Percentiles rank a stretch among this genome's conserved stretches.
phyloP scores from a whole-genome alignment of 2,888 invertebrate species.

The Pachliopta kotzebuea region DNA sequence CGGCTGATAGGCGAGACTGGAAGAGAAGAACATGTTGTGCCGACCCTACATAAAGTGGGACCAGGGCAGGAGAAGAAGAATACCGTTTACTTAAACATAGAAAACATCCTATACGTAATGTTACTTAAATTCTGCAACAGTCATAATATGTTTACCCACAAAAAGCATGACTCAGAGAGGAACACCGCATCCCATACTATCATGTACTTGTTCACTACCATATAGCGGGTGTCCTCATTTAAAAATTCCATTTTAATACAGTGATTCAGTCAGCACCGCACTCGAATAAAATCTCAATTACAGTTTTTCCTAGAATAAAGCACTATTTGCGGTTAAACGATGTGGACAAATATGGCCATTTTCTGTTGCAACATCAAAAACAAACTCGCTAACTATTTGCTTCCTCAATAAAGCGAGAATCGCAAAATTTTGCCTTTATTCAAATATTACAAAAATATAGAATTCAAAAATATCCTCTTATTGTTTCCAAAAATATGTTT shows the following conservation, averaged over 20 bases:
- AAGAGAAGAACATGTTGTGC: no score
- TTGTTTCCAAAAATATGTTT: neutral
- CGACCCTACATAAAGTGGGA: no score
- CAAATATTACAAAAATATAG: neutral
- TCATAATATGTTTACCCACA: slow-evolving; percentile 17
- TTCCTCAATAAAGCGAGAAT: neutral
- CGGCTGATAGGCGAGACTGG: no score
- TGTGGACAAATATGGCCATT: slow-evolving; percentile 26
- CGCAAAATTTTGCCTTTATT: neutral
- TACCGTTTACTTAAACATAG: neutral
- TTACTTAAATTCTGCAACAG: slow-evolving; percentile 1
- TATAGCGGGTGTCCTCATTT: slow-evolving; percentile 45
- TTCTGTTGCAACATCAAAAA: slow-evolving; percentile 10
- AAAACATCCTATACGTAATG: neutral
- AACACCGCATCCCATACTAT: slow-evolving; percentile 31
- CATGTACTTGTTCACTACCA: slow-evolving; percentile 40
- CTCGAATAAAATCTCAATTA: slow-evolving; percentile 41
- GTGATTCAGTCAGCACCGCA: slow-evolving; percentile 55
- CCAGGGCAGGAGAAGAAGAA: no score
- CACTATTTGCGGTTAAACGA: slow-evolving; percentile 26
- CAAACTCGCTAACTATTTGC: neutral
- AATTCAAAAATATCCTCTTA: no score
- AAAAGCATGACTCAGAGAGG: slow-evolving; percentile 33
- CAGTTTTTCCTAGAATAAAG: slow-evolving; percentile 32
- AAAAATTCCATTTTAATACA: slow-evolving; percentile 59